These are phyloP conservation scores for Astreopora myriophthalma DNA, from an alignment of 64 coral and sea anemone genomes.

Conservation along the genomic window DNA sequence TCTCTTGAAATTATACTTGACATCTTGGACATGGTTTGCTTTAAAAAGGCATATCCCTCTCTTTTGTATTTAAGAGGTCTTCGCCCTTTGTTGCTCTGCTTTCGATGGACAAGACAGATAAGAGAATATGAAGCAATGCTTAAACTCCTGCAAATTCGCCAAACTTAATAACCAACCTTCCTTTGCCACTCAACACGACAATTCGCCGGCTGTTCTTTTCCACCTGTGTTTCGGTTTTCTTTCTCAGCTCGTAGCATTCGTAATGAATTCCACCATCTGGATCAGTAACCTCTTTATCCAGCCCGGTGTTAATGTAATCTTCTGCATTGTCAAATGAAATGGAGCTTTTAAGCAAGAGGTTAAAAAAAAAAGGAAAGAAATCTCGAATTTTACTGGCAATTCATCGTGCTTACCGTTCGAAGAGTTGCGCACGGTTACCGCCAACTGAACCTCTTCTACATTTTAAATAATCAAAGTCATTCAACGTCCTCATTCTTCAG, in stretches of 20 bases:
- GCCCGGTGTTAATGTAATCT: conserved; percentile 59
- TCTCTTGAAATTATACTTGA: conserved; percentile 28
- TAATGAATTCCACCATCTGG: conserved; percentile 52
- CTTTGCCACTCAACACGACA: conserved; percentile 30
- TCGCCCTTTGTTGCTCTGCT: conserved; percentile 35
- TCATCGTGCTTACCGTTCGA: conserved; percentile 51
- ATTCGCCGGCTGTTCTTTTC: neutral
- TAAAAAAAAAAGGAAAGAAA: neutral
- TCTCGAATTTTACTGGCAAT: neutral
- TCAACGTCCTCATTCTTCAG: conserved; percentile 56
- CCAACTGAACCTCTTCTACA: conserved; percentile 52
- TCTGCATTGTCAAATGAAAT: conserved; percentile 24
- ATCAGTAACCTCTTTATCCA: conserved; percentile 36
- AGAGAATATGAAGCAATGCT: conserved; percentile 59
- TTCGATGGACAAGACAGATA: conserved; percentile 35
- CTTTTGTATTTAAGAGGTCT: conserved; percentile 58
- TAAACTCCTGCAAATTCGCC: conserved; percentile 30
- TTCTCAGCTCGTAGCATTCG: neutral
- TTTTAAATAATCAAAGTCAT: conserved; percentile 53
- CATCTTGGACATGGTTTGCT: conserved; percentile 41
- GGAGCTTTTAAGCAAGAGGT: neutral
- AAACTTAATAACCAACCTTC: conserved; percentile 25
- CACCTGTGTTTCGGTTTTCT: neutral
- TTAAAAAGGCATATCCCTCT: conserved; percentile 60
- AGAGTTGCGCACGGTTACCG: conserved; percentile 47